Evolutionary conservation across 2,888 invertebrate species (phyloP).

Genomic region (Ctena decussata): DNA sequence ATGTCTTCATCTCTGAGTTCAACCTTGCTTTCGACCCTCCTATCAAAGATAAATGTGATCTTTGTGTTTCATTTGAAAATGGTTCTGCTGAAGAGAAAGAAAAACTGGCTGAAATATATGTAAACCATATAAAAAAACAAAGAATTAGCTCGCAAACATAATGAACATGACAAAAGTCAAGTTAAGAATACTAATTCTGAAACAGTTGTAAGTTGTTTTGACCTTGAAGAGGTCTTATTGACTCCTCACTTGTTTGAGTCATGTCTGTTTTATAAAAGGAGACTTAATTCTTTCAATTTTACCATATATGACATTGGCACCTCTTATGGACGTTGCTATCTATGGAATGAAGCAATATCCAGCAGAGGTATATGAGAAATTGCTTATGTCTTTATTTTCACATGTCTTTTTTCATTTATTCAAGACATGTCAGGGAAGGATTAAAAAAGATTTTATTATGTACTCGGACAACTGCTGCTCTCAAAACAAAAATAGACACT

Average conservation of each 20-base stretch:
- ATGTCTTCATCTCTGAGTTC: not conserved
- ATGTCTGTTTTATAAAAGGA: conserved; percentile 42
- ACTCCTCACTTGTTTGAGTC: conserved; percentile 54
- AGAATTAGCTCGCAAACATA: conserved; percentile 25
- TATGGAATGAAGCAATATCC: conserved; percentile 54
- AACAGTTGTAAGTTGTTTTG: conserved; percentile 41
- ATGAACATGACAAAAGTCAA: conserved; percentile 29
- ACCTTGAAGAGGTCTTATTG: conserved; percentile 40
- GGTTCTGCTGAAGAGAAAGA: not conserved
- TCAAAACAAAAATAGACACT: conserved; percentile 58
- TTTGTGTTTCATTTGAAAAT: conserved; percentile 20
- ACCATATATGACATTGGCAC: conserved; percentile 44
- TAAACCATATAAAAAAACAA: conserved; percentile 34
- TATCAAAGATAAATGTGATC: conserved; percentile 3
- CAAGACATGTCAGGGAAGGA: conserved; percentile 21
- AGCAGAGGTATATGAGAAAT: conserved; percentile 48
- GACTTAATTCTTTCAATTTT: conserved; percentile 43
- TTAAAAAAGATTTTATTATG: conserved; percentile 34
- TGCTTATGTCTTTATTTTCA: no score
- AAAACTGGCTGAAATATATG: conserved; percentile 6
- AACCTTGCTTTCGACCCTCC: not conserved
- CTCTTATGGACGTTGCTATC: conserved; percentile 22
- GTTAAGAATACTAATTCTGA: conserved; percentile 5
- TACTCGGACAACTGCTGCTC: conserved; percentile 53
- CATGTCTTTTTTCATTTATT: conserved; percentile 42